A percentile compares a stretch with the other conserved stretches of the same genome.
Conservation (phyloP, 2,797 vertebrate genomes). For the Cryptoprocta ferox region DNA sequence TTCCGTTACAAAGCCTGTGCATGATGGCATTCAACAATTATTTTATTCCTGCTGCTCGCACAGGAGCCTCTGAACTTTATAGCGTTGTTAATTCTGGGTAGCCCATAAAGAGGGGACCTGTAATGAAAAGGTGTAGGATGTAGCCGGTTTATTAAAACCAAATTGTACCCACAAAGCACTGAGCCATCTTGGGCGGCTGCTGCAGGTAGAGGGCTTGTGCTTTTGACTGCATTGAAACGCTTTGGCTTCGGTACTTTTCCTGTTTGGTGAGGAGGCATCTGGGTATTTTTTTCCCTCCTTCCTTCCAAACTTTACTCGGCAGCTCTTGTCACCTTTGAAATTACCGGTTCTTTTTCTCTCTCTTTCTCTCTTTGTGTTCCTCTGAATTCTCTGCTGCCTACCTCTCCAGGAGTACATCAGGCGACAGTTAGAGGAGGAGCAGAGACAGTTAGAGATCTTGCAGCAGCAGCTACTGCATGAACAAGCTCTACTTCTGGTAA, state of each 20-base stretch:
- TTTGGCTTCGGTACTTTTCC: conserved; percentile 45
- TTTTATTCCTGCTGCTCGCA: background rate
- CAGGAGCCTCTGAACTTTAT: background rate
- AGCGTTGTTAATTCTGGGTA: background rate
- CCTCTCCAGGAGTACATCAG: conserved; percentile 98
- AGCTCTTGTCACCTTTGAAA: conserved; percentile 78
- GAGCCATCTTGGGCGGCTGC: background rate
- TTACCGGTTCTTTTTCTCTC: conserved; percentile 84
- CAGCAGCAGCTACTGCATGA: conserved; percentile 99
- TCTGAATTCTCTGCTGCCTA: conserved; percentile 83
- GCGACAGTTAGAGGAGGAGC: conserved; percentile 99
- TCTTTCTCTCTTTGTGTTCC: conserved; percentile 73
- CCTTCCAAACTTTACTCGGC: conserved; percentile 22
- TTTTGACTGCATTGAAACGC: conserved; percentile 53
- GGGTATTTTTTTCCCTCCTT: conserved; percentile 47
- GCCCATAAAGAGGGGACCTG: background rate
- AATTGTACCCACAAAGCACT: background rate
- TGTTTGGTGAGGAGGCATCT: conserved; percentile 29
- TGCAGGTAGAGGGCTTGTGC: conserved; percentile 25
- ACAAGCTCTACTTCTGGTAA: conserved; percentile 99
- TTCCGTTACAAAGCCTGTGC: background rate
- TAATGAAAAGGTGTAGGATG: background rate
- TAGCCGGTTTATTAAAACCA: conserved; percentile 8
- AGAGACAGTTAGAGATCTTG: conserved; percentile 99
- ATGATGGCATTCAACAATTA: background rate